phyloP scores from a whole-genome alignment of 92 coral and sea anemone species.

The Meandrina meandrites region DNA sequence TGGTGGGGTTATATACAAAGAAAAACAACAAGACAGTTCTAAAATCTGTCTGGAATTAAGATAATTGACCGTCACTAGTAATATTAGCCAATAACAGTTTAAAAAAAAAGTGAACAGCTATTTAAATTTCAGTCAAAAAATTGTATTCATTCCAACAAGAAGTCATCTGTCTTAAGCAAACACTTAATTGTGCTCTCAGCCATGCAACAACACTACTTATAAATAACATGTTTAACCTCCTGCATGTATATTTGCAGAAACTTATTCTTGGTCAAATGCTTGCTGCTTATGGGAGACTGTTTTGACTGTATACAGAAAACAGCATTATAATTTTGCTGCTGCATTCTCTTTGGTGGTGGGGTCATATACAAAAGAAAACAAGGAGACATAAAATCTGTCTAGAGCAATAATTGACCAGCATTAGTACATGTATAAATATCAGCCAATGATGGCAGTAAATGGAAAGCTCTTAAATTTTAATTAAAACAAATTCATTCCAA shows the following conservation, averaged over 20 bases:
- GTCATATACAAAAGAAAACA: neutral
- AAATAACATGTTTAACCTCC: neutral
- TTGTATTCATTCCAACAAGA: no score
- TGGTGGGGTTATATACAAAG: neutral
- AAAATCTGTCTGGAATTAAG: neutral
- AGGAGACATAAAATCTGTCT: neutral
- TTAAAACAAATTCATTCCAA: no score
- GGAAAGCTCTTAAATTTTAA: neutral
- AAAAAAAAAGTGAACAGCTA: neutral
- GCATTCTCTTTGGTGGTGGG: neutral
- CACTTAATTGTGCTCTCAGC: neutral
- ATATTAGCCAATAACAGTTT: neutral
- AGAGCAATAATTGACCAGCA: neutral
- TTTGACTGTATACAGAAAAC: no score
- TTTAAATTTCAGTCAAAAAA: no score
- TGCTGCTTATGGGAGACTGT: no score
- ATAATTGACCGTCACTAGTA: neutral
- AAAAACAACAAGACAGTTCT: neutral
- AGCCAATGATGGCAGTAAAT: neutral
- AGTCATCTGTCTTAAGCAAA: neutral
- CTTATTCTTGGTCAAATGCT: no score
- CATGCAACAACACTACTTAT: neutral
- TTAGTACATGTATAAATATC: neutral
- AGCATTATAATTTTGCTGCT: no score
- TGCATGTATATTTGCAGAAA: neutral